Evolutionary conservation across 2,113 vertebrate genomes (phyloP).

Genomic region (Eulemur rufifrons): DNA sequence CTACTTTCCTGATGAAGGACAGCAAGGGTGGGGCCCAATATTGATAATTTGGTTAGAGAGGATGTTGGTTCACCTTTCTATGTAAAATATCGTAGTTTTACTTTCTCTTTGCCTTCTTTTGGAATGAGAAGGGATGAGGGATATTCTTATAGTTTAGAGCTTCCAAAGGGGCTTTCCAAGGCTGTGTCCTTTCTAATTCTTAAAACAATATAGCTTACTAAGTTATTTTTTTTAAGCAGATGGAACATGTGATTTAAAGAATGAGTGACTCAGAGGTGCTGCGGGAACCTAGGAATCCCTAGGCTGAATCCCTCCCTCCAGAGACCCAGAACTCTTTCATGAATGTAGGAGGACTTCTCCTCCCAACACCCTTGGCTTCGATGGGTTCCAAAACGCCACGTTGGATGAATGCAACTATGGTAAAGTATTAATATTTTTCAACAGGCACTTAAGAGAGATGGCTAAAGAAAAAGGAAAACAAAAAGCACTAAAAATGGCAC

Average conservation of each 20-base stretch:
- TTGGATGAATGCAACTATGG: background rate
- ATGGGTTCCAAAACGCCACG: background rate
- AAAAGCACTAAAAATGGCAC: background rate
- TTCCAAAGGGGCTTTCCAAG: background rate
- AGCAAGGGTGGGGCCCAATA: background rate
- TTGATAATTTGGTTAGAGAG: background rate
- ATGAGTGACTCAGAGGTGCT: slow-evolving; percentile 30
- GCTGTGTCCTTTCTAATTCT: background rate
- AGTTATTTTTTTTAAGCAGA: background rate
- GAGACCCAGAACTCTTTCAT: background rate
- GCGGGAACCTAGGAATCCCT: background rate
- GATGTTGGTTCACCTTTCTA: background rate
- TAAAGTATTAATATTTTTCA: slow-evolving; percentile 22
- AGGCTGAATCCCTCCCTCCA: background rate
- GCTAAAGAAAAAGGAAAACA: background rate
- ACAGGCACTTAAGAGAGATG: background rate
- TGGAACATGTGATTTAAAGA: slow-evolving; percentile 38
- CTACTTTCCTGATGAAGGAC: background rate
- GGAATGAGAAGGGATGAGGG: background rate
- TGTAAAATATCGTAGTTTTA: slow-evolving; percentile 13
- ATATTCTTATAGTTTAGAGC: background rate
- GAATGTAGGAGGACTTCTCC: background rate
- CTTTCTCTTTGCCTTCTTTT: slow-evolving; percentile 10
- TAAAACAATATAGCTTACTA: background rate
- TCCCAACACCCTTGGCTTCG: background rate